A percentile compares a stretch with the other conserved stretches of the same genome.
These are phyloP conservation scores for Lytechinus pictus DNA, from an alignment of 35 echinoderm and acorn worm species.

Conservation along the genomic window DNA sequence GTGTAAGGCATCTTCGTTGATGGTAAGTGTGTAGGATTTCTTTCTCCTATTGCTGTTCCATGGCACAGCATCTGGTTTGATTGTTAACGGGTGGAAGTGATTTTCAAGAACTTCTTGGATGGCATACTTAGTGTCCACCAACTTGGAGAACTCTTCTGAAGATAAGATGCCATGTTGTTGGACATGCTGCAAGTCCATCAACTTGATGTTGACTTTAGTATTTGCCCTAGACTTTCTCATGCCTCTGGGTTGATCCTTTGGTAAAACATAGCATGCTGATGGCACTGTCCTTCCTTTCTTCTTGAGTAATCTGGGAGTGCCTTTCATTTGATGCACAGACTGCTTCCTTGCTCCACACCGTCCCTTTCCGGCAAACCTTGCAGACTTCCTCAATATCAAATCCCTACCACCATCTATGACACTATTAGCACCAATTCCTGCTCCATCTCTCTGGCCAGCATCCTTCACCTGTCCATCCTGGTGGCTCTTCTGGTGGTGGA, in stretches of 20 bases:
- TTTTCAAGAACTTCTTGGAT: not conserved
- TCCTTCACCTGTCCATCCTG: not conserved
- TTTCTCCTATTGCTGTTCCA: not conserved
- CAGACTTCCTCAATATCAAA: not conserved
- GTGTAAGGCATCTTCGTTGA: not conserved
- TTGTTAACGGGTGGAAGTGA: conserved; percentile 1
- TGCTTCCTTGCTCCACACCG: not conserved
- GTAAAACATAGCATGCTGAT: not conserved
- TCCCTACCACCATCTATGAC: not conserved
- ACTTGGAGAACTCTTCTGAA: not conserved
- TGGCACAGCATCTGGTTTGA: not conserved
- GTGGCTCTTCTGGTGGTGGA: not conserved
- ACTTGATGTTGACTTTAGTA: not conserved
- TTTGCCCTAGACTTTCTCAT: not conserved
- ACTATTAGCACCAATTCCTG: not conserved
- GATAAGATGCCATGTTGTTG: not conserved
- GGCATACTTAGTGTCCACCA: not conserved
- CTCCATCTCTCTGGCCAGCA: not conserved
- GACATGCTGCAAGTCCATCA: not conserved
- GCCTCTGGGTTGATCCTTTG: not conserved
- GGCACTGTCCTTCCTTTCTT: not conserved
- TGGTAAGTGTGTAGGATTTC: not conserved
- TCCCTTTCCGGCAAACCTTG: not conserved
- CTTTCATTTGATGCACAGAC: not conserved
- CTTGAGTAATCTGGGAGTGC: not conserved